Percentiles rank a stretch among this genome's conserved stretches.
phyloP scores from a whole-genome alignment of 1,140 invertebrate genomes.

The Bathynomus jamesi region DNA sequence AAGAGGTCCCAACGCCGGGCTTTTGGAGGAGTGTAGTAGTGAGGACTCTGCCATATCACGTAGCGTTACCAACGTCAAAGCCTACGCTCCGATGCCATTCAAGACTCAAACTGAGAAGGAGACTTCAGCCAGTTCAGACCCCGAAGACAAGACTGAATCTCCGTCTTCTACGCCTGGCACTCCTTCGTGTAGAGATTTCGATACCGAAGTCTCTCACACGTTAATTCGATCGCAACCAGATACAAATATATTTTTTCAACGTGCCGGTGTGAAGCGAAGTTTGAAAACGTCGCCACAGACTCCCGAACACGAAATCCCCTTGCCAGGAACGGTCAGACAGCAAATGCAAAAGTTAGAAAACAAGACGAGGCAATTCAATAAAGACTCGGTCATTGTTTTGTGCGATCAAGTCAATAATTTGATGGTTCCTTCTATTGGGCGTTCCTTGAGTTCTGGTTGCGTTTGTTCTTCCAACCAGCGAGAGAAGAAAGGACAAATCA shows the following conservation, averaged over 20 bases:
- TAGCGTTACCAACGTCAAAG: conserved; percentile 17
- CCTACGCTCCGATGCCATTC: conserved; percentile 21
- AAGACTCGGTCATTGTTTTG: neutral
- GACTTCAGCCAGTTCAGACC: conserved; percentile 27
- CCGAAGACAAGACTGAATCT: conserved; percentile 12
- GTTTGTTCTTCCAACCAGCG: neutral
- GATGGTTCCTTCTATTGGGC: neutral
- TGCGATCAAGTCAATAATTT: neutral
- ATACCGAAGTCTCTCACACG: too few relatives aligned
- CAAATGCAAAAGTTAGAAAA: conserved; percentile 40
- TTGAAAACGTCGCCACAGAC: conserved; percentile 18
- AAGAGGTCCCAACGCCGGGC: conserved; percentile 18
- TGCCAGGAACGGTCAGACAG: conserved; percentile 42
- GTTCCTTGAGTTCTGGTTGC: conserved; percentile 8
- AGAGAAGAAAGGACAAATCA: conserved; percentile 16
- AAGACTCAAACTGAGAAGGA: conserved; percentile 20
- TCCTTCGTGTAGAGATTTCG: conserved; percentile 26
- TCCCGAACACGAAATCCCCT: conserved; percentile 21
- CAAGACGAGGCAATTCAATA: conserved; percentile 7
- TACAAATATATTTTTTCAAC: conserved; percentile 13
- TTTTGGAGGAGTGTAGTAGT: conserved; percentile 19
- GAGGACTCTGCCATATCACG: neutral
- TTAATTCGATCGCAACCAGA: conserved; percentile 15
- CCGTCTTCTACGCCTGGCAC: conserved; percentile 28
- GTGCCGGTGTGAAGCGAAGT: conserved; percentile 9